These are phyloP conservation scores for Pollenia labialis DNA, from an alignment of 2,888 invertebrate genomes.

Conservation along the genomic window DNA sequence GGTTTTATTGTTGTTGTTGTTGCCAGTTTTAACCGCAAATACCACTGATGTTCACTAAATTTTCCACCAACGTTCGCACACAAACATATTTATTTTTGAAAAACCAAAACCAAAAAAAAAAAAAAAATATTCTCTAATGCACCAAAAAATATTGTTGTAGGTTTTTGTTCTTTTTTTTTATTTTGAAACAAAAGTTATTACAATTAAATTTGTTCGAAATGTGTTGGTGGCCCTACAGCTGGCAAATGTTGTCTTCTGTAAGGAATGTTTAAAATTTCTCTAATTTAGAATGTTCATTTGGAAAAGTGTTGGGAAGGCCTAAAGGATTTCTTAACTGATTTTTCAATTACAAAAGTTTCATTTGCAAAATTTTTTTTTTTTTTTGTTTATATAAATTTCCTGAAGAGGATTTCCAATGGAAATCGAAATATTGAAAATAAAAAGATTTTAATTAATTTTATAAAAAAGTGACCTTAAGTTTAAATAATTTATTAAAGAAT, in stretches of 20 bases:
- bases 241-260: background rate
- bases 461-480: too few species aligned
- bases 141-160: constrained; percentile 16
- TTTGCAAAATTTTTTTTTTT: too few species aligned
- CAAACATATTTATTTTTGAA: constrained; percentile 2
- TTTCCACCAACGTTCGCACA: constrained; percentile 31
- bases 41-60: constrained; percentile 69
- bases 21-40: constrained; percentile 65
- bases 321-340: too few species aligned
- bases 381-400: too few species aligned
- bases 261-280: background rate
- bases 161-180: background rate
- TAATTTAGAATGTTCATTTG: background rate
- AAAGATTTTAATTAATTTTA: too few species aligned
- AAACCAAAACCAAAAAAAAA: constrained; percentile 12
- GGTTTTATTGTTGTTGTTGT: constrained; percentile 8
- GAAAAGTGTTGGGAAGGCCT: too few species aligned
- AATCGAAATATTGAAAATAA: too few species aligned
- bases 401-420: too few species aligned
- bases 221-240: constrained; percentile 6
- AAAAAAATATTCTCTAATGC: constrained; percentile 30
- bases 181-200: constrained; percentile 65
- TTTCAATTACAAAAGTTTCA: too few species aligned
- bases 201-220: constrained; percentile 53
- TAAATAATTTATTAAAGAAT: too few species aligned